phyloP scores from a whole-genome alignment of 2,797 vertebrate genomes.

The Dryobates pubescens region DNA sequence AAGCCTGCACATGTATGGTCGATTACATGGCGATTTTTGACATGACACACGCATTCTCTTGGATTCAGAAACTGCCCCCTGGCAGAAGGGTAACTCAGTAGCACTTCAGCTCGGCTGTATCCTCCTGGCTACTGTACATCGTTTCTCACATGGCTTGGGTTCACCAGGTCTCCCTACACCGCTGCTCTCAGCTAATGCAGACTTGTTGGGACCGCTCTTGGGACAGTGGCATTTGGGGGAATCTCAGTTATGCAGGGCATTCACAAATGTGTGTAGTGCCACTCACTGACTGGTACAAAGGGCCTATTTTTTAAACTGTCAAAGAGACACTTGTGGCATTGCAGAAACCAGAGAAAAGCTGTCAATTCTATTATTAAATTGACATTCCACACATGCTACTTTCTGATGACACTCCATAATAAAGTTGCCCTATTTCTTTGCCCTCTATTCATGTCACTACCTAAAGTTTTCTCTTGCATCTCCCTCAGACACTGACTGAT shows the following conservation, averaged over 20 bases:
- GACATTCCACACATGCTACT: constrained; percentile 91
- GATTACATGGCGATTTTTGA: neutral
- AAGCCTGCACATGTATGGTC: neutral
- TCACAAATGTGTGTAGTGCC: constrained; percentile 96
- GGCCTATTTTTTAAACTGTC: constrained; percentile 91
- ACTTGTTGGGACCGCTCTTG: constrained; percentile 84
- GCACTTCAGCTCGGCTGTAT: neutral
- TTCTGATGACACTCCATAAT: constrained; percentile 79
- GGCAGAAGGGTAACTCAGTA: neutral
- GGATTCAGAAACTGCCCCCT: neutral
- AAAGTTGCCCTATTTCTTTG: constrained; percentile 74
- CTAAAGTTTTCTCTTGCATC: constrained; percentile 70
- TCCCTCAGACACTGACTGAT: constrained; percentile 73
- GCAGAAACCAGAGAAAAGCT: constrained; percentile 83
- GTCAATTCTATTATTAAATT: constrained; percentile 92
- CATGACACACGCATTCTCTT: neutral
- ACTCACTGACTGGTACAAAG: constrained; percentile 88
- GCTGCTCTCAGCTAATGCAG: constrained; percentile 42
- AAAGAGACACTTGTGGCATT: constrained; percentile 93
- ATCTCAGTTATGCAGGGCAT: constrained; percentile 93
- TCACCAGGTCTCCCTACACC: constrained; percentile 37
- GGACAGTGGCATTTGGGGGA: constrained; percentile 85
- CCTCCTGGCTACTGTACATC: neutral
- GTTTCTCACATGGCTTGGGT: constrained; percentile 4
- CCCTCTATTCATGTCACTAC: constrained; percentile 73